A percentile compares a stretch with the other conserved stretches of the same genome.
Evolutionary conservation across 2,113 vertebrate genomes (phyloP).

Genomic region (Catharus fuscescens): DNA sequence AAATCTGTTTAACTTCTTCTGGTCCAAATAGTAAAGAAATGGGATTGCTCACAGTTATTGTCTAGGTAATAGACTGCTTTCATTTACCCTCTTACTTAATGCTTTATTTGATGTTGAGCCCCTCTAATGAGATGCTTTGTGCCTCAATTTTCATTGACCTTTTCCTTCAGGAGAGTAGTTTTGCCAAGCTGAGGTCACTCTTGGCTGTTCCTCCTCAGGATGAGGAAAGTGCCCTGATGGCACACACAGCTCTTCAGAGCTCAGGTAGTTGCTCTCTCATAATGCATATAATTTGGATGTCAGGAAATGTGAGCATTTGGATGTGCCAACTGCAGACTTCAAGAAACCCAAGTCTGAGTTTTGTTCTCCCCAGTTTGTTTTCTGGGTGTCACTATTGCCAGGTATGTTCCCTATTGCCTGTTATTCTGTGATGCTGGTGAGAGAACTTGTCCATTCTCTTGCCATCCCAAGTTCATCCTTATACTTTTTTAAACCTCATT

Average conservation of each 20-base stretch:
- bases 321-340: background rate
- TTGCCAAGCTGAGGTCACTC: background rate
- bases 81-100: background rate
- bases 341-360: background rate
- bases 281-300: background rate
- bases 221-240: background rate
- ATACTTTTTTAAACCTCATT: background rate
- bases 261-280: background rate
- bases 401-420: background rate
- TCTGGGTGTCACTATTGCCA: background rate
- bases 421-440: fast-evolving
- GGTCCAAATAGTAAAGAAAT: background rate
- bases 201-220: background rate
- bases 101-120: background rate
- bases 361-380: background rate
- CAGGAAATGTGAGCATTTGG: background rate
- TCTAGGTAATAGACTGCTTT: background rate
- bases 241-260: background rate
- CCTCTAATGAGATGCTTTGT: background rate
- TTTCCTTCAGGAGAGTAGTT: background rate
- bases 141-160: background rate
- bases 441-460: background rate
- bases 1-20: background rate
- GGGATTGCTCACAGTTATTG: background rate
- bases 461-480: background rate